Conservation (phyloP, 2,113 vertebrate genomes). For the Hypanus sabinus region DNA sequence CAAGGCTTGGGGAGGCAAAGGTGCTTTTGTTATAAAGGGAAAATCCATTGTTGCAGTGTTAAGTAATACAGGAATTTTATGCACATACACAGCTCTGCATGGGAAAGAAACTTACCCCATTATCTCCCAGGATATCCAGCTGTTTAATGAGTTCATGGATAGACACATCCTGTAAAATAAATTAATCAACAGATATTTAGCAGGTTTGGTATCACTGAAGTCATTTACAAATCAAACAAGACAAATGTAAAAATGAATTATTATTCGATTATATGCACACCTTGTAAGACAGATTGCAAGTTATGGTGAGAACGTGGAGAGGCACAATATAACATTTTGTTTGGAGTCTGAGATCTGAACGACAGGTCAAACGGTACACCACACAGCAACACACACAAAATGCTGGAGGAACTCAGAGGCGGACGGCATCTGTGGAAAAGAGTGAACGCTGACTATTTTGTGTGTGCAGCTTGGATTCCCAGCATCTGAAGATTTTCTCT, state of each 20-base stretch:
- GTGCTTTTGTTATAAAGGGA: neutral
- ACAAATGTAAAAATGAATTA: neutral
- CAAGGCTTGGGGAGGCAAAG: too few species aligned
- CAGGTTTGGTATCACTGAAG: neutral
- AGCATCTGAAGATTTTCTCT: too few species aligned
- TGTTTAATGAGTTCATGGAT: slow-evolving; percentile 98
- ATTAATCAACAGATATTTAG: neutral
- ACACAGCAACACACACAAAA: neutral
- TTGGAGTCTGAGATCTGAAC: neutral
- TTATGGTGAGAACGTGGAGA: neutral
- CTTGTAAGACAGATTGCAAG: too few species aligned
- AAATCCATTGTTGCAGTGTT: neutral
- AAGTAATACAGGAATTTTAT: neutral
- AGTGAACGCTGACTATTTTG: too few species aligned
- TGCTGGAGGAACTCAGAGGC: too few species aligned
- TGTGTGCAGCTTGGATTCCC: too few species aligned
- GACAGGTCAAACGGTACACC: too few species aligned
- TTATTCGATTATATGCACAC: neutral
- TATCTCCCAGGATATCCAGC: slow-evolving; percentile 92
- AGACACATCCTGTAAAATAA: slow-evolving; percentile 78
- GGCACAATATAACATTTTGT: neutral
- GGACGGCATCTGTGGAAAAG: too few species aligned
- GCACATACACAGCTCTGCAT: too few species aligned
- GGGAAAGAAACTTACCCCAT: slow-evolving; percentile 70
- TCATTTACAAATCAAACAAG: neutral